Base-by-base conservation (phyloP, 2,888 invertebrate genomes). In the Archaeoteleia sp. region DNA sequence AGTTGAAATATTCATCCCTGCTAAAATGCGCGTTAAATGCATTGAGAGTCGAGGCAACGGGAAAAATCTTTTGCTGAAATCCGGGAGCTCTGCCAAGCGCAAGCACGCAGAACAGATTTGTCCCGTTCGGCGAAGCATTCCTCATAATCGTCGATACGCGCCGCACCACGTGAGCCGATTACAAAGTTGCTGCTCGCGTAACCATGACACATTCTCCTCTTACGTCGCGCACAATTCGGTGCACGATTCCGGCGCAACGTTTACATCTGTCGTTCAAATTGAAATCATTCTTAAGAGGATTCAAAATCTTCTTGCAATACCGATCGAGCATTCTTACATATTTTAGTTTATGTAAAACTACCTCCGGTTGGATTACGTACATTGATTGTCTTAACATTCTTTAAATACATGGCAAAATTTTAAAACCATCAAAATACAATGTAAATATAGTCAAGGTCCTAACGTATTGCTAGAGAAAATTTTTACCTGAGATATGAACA, bases 61-160 rank as follows among this genome's bases (percentile, higher is more conserved):
- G 71, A 72, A 74, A 55, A 51, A 58, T 70, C 62, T 53, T 58
- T 66, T 35, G 51, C 45, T 58, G 55, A 61, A 61, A 67, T 46
- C 57, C 58, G 70, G 71, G 71, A 75, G 70, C 63, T 70, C 66
- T 73, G 74, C 72, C 74, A 74, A 72, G 66, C 68, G 73, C 71
- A 67, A 73, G 69, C 74, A 74, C 72, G 74, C 72, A 71, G 71
- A 75, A 72, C 73, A 73, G 74, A 75, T 74, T 75, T 74, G 74
- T 75, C 73, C 72, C 68, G 55, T 73, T 74, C 58, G 67, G 43
- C 67, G 66, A 61, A 61, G 51, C 57, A 67, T 67, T 67, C 61
- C 67, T 67, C 61, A 61, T 67, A 67, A 67, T 67, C 61, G 67
- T 43, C 67, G 67, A 61, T 67, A 61, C 55, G 61, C 61, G 57